These are phyloP conservation scores for Penaeus indicus DNA, from an alignment of 1,140 invertebrate genomes.

Conservation along the genomic window DNA sequence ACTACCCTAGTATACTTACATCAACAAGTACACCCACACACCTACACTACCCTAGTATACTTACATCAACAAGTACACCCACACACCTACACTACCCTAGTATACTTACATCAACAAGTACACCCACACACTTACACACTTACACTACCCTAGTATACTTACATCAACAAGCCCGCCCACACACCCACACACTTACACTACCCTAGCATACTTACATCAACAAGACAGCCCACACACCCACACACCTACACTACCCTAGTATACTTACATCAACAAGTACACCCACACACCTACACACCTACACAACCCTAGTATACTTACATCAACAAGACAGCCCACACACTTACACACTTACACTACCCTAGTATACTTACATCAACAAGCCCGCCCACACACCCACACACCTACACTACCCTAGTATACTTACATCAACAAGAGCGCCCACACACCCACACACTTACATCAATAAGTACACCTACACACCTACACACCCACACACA, in stretches of 20 bases:
- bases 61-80: too few relatives aligned
- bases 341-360: background rate
- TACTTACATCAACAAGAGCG: background rate
- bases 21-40: too few relatives aligned
- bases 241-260: background rate
- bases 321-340: background rate
- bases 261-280: background rate
- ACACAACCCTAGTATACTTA: background rate
- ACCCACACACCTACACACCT: background rate
- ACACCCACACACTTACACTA: background rate
- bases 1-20: too few relatives aligned
- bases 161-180: background rate
- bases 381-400: background rate
- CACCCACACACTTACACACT: slow-evolving; percentile 36
- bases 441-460: background rate
- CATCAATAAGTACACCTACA: background rate
- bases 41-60: slow-evolving; percentile 7
- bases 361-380: background rate
- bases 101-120: background rate
- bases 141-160: background rate
- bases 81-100: too few relatives aligned
- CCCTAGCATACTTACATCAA: background rate
- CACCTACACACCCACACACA: slow-evolving; percentile 51
- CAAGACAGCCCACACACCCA: background rate
- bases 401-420: background rate